Conservation (phyloP, 2,113 vertebrate genomes). For the Corvus hawaiiensis region DNA sequence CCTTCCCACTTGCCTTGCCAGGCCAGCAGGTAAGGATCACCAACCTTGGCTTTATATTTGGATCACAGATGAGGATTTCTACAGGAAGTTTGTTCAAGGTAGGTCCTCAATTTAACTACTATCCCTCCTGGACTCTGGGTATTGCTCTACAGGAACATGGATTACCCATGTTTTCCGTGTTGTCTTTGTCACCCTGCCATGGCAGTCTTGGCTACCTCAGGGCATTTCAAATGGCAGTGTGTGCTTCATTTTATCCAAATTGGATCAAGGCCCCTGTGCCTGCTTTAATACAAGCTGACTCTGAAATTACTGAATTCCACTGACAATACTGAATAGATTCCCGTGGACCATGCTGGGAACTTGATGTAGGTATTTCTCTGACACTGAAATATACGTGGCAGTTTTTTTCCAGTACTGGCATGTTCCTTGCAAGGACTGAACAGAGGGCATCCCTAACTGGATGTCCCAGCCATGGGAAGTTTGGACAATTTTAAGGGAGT, state of each 20-base stretch:
- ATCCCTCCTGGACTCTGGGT: not conserved
- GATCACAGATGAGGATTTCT: not conserved
- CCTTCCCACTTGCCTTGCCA: not conserved
- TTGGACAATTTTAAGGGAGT: not conserved
- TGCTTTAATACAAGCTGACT: not conserved
- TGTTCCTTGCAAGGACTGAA: not conserved
- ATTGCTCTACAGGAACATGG: not conserved
- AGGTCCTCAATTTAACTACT: not conserved
- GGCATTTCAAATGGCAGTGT: not conserved
- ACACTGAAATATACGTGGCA: not conserved
- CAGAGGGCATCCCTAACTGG: not conserved
- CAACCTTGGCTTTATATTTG: not conserved
- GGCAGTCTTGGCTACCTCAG: not conserved
- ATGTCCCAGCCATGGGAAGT: not conserved
- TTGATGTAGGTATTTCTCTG: not conserved
- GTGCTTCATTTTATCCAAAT: not conserved
- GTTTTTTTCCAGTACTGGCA: not conserved
- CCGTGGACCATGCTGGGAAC: not conserved
- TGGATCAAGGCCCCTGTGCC: not conserved
- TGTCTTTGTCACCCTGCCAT: not conserved
- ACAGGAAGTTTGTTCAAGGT: not conserved
- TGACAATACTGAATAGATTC: not conserved
- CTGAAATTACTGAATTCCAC: not conserved
- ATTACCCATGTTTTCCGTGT: not conserved
- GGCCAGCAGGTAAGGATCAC: not conserved